A percentile compares a stretch with the other conserved stretches of the same genome.
phyloP scores from a whole-genome alignment of 2,113 vertebrate species.

The Asarcornis scutulata region DNA sequence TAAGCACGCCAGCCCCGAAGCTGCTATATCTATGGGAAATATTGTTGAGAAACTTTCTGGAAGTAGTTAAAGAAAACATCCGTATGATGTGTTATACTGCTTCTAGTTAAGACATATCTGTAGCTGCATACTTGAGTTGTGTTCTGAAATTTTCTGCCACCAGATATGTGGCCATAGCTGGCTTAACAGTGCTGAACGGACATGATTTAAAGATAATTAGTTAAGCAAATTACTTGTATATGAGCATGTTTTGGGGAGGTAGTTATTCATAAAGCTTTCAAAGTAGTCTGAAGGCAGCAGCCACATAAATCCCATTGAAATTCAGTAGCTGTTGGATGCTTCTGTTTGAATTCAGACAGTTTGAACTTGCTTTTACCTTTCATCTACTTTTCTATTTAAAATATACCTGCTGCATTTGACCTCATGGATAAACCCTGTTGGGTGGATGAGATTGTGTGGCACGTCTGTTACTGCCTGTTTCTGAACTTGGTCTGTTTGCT shows the following conservation, averaged over 20 bases:
- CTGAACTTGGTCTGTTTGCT: background rate
- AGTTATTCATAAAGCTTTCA: background rate
- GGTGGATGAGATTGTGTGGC: background rate
- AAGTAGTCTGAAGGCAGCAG: background rate
- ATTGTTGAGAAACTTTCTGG: background rate
- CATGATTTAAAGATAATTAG: background rate
- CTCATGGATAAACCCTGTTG: background rate
- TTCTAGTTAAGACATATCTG: background rate
- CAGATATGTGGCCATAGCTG: background rate
- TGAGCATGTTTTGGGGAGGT: accelerated
- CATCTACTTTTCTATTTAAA: background rate
- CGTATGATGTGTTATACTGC: accelerated
- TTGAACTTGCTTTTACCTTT: background rate
- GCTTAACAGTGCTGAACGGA: background rate
- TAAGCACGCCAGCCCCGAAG: no score
- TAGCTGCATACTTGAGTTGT: background rate
- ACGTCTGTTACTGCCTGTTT: background rate
- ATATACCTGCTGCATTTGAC: background rate
- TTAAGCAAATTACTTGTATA: background rate
- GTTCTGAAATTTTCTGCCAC: background rate
- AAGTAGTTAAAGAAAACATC: background rate
- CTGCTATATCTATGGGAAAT: background rate
- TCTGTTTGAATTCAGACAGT: background rate
- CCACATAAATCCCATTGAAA: background rate
- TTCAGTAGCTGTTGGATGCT: background rate